These are phyloP conservation scores for Itoplectis maculator DNA, from an alignment of 2,888 invertebrate species.

Conservation along the genomic window DNA sequence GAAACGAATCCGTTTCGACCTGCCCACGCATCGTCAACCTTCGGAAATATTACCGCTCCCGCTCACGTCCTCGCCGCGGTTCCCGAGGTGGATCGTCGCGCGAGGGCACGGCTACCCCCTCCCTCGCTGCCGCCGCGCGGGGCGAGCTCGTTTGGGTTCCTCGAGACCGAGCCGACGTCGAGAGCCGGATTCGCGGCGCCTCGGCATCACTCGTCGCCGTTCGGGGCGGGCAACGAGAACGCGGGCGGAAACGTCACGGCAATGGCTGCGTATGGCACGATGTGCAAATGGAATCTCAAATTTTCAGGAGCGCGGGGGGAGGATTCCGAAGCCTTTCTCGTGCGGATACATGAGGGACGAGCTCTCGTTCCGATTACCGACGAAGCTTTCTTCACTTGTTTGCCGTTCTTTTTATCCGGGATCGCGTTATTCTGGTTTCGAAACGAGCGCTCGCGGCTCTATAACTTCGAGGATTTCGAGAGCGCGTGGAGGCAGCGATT, in stretches of 20 bases:
- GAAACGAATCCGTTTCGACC: too few relatives aligned
- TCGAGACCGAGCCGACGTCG: too few relatives aligned
- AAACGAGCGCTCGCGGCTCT: neutral
- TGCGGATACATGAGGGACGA: neutral
- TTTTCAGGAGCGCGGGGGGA: conserved; percentile 9
- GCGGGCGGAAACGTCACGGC: too few relatives aligned
- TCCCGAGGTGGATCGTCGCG: too few relatives aligned
- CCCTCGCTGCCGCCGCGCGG: too few relatives aligned
- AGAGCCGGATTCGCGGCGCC: neutral
- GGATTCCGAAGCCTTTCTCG: neutral
- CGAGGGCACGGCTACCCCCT: too few relatives aligned
- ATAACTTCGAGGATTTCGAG: neutral
- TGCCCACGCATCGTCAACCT: too few relatives aligned
- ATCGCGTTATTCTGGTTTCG: neutral
- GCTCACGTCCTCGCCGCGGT: too few relatives aligned
- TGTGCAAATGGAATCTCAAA: neutral
- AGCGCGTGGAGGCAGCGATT: neutral
- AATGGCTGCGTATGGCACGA: neutral
- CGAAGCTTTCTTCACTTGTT: neutral
- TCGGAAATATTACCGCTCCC: too few relatives aligned
- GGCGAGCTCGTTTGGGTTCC: too few relatives aligned
- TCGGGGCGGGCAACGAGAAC: too few relatives aligned
- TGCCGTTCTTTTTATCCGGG: neutral
- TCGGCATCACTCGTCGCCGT: neutral
- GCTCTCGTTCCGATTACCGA: neutral